phyloP scores from a whole-genome alignment of 2,888 invertebrate genomes.

The Congeria kusceri region DNA sequence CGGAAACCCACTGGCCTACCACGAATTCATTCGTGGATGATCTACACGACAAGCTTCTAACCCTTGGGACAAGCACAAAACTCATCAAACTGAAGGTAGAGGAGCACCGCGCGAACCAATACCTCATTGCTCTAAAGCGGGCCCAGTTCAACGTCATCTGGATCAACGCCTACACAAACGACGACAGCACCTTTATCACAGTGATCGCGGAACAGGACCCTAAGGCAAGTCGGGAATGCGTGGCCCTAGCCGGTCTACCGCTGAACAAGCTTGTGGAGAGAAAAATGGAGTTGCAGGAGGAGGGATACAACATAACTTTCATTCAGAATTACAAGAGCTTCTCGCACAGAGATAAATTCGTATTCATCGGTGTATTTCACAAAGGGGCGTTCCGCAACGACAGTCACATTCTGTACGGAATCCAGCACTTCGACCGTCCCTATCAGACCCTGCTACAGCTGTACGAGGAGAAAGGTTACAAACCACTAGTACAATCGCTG shows the following conservation, averaged over 20 bases:
- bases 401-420: constrained; percentile 76
- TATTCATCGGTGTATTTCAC: constrained; percentile 77
- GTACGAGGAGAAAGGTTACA: constrained; percentile 76
- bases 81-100: constrained; percentile 74
- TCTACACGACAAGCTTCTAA: constrained; percentile 73
- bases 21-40: constrained; percentile 71
- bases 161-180: constrained; percentile 76
- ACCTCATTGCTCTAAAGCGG: constrained; percentile 73
- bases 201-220: constrained; percentile 69
- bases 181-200: constrained; percentile 72
- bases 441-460: constrained; percentile 77
- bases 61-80: constrained; percentile 54
- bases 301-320: constrained; percentile 78
- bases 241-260: constrained; percentile 73
- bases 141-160: constrained; percentile 76
- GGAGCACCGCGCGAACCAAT: constrained; percentile 79
- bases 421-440: constrained; percentile 76
- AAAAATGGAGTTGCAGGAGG: constrained; percentile 71
- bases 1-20: constrained; percentile 61
- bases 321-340: constrained; percentile 80
- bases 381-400: constrained; percentile 69
- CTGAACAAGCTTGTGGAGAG: constrained; percentile 68
- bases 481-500: constrained; percentile 77
- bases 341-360: constrained; percentile 69
- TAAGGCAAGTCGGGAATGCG: constrained; percentile 63